Evolutionary conservation across 1,140 invertebrate species (phyloP).

Genomic region (Heterodera carotae): DNA sequence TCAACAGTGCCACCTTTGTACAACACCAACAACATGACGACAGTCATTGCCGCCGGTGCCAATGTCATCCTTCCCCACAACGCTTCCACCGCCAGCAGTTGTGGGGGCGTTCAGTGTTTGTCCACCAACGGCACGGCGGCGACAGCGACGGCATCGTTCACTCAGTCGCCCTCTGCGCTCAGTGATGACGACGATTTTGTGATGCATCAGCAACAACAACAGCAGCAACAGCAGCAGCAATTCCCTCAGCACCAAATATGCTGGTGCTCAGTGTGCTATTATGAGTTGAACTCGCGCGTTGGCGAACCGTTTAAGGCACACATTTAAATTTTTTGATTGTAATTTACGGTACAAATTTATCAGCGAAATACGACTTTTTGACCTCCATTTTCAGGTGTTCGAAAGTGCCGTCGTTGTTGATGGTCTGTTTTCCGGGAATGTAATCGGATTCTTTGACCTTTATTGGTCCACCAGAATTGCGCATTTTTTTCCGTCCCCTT

Average conservation of each 20-base stretch:
- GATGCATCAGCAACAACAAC: constrained; percentile 23
- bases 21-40: too few species aligned
- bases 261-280: constrained; percentile 72
- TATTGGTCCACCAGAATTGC: too few species aligned
- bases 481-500: too few species aligned
- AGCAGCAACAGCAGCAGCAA: not conserved
- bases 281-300: constrained; percentile 71
- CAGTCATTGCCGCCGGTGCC: too few species aligned
- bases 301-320: constrained; percentile 70
- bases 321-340: constrained; percentile 2
- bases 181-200: constrained; percentile 60
- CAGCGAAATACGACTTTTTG: not conserved
- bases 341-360: too few species aligned
- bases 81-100: too few species aligned
- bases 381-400: constrained; percentile 63
- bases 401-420: constrained; percentile 68
- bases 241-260: constrained; percentile 66
- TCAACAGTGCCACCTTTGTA: constrained; percentile 13
- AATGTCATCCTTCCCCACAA: not conserved
- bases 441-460: too few species aligned
- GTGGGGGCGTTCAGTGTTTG: too few species aligned
- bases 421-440: constrained; percentile 44
- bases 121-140: not conserved
- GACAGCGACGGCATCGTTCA: not conserved
- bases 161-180: constrained; percentile 47